phyloP scores from a whole-genome alignment of 1,140 invertebrate species.

The Gonatopus flavifemur region DNA sequence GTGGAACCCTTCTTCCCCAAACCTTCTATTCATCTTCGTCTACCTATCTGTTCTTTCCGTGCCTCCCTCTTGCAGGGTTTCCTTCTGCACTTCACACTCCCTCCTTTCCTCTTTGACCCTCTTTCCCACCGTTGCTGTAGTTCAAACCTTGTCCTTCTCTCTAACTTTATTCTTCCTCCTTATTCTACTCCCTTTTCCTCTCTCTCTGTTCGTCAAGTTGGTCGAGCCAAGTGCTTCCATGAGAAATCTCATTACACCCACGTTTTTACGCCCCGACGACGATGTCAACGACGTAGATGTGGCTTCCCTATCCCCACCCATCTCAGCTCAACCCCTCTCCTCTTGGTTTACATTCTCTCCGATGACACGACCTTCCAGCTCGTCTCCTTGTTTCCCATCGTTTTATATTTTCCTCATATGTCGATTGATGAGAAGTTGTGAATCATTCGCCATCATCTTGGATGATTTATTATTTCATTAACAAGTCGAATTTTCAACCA shows the following conservation, averaged over 20 bases:
- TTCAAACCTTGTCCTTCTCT: not conserved
- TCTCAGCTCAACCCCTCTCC: slow-evolving; percentile 1
- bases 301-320: slow-evolving; percentile 29
- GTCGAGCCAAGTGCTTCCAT: slow-evolving; percentile 37
- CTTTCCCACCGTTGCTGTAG: not conserved
- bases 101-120: slow-evolving; percentile 1
- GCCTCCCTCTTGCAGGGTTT: slow-evolving; percentile 23
- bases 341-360: slow-evolving; percentile 4
- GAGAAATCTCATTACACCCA: slow-evolving; percentile 50
- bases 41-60: slow-evolving; percentile 18
- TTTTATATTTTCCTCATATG: too few relatives aligned
- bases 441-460: too few relatives aligned
- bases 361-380: not conserved
- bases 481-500: too few relatives aligned
- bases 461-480: too few relatives aligned
- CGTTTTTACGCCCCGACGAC: slow-evolving; percentile 41
- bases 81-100: slow-evolving; percentile 3
- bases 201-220: slow-evolving; percentile 17
- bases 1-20: slow-evolving; percentile 14
- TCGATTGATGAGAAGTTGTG: too few relatives aligned
- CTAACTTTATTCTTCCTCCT: not conserved
- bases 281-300: slow-evolving; percentile 21
- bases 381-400: not conserved
- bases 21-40: slow-evolving; percentile 12
- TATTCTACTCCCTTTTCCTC: slow-evolving; percentile 1